Conservation (phyloP, 2,888 invertebrate genomes). For the Hypolimnas misippus region DNA sequence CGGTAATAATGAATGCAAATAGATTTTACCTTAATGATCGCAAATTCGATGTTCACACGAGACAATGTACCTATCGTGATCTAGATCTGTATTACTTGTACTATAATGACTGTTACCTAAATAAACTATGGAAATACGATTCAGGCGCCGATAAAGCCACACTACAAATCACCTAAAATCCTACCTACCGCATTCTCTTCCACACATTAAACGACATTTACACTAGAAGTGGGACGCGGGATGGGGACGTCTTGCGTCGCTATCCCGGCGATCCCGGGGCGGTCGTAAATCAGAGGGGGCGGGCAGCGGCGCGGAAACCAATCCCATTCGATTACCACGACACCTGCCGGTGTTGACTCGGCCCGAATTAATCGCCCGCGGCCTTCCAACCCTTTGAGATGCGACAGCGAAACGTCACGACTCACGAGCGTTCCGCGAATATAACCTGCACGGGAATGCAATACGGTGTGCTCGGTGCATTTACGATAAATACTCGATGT, state of each 20-base stretch:
- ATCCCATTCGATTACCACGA: slow-evolving; percentile 57
- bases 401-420: slow-evolving; percentile 9
- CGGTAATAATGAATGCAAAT: too few species aligned
- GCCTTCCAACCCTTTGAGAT: slow-evolving; percentile 34
- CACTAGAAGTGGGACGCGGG: not conserved
- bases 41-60: too few species aligned
- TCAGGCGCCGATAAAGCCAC: not conserved
- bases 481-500: too few species aligned
- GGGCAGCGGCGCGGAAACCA: slow-evolving; percentile 47
- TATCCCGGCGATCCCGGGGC: slow-evolving; percentile 34
- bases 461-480: not conserved
- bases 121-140: not conserved
- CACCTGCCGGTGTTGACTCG: slow-evolving; percentile 50
- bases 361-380: slow-evolving; percentile 37
- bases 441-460: slow-evolving; percentile 8
- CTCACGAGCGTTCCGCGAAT: slow-evolving; percentile 4
- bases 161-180: not conserved
- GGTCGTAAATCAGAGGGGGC: slow-evolving; percentile 54
- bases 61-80: too few species aligned
- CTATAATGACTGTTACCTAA: not conserved
- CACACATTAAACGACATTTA: slow-evolving; percentile 11
- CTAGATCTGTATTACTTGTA: too few species aligned
- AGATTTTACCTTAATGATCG: too few species aligned
- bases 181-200: not conserved
- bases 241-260: slow-evolving; percentile 20